A percentile compares a stretch with the other conserved stretches of the same genome.
Evolutionary conservation across 2,113 vertebrate genomes (phyloP).

Genomic region (Acrocephalus kingi): DNA sequence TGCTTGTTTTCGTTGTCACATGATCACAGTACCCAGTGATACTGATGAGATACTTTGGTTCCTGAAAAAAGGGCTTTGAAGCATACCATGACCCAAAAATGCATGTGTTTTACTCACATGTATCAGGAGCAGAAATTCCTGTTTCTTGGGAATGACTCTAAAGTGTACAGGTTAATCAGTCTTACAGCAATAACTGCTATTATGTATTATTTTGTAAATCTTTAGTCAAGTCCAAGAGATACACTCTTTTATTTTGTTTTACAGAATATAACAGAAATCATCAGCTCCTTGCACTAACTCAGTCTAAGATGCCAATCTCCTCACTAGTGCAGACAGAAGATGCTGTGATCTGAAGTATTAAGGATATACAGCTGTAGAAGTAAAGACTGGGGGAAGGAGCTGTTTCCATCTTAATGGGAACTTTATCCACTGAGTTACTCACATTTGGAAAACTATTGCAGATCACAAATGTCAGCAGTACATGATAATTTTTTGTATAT

Average conservation of each 20-base stretch:
- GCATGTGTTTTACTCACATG: not conserved
- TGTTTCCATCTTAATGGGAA: not conserved
- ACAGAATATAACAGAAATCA: not conserved
- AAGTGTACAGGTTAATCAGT: not conserved
- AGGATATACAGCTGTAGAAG: not conserved
- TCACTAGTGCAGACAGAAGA: not conserved
- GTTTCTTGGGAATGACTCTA: not conserved
- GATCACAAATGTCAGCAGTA: not conserved
- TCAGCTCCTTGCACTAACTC: not conserved
- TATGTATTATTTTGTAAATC: not conserved
- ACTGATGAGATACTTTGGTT: not conserved
- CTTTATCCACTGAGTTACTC: not conserved
- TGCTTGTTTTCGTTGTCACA: not conserved
- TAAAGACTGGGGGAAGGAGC: not conserved
- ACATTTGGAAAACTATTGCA: not conserved
- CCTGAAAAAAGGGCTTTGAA: not conserved
- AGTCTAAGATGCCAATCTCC: not conserved
- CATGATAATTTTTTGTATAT: not conserved
- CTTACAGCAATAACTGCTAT: not conserved
- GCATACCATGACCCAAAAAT: not conserved
- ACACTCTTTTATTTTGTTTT: not conserved
- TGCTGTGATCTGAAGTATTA: not conserved
- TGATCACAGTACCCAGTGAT: not conserved
- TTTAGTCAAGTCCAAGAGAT: not conserved
- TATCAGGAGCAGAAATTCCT: not conserved